Percentiles rank a stretch among this genome's conserved stretches.
These are phyloP conservation scores for Rotaria sp. DNA, from an alignment of 2,888 invertebrate genomes.

Conservation along the genomic window DNA sequence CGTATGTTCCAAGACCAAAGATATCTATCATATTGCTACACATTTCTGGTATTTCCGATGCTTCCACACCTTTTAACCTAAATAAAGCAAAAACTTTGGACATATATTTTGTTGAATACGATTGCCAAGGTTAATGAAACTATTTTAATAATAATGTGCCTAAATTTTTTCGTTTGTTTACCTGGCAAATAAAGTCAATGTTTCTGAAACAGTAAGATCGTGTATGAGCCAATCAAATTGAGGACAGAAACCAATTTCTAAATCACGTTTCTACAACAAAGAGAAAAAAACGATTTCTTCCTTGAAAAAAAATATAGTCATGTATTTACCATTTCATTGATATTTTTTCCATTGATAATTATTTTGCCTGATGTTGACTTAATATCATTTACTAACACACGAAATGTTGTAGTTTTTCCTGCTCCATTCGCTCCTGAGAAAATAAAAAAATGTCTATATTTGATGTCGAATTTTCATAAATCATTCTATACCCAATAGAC, in stretches of 20 bases:
- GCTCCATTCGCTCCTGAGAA: constrained; percentile 56
- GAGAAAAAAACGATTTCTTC: background rate
- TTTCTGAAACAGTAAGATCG: constrained; percentile 53
- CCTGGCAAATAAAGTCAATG: constrained; percentile 50
- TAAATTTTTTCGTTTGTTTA: background rate
- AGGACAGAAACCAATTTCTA: constrained; percentile 57
- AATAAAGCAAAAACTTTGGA: background rate
- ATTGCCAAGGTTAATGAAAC: too few relatives aligned
- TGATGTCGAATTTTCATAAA: background rate
- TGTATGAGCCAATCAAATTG: constrained; percentile 56
- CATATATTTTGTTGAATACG: too few relatives aligned
- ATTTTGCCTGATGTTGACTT: constrained; percentile 49
- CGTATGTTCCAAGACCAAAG: constrained; percentile 48
- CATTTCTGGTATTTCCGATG: constrained; percentile 45
- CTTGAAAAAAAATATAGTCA: too few relatives aligned
- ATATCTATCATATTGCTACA: constrained; percentile 46
- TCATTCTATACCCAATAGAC: constrained; percentile 61
- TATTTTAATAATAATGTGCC: background rate
- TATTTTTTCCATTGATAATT: constrained; percentile 46
- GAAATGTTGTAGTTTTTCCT: constrained; percentile 55
- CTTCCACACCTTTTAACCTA: constrained; percentile 50
- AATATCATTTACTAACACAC: constrained; percentile 54
- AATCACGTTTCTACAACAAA: constrained; percentile 28
- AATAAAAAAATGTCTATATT: constrained; percentile 46
- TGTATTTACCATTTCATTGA: constrained; percentile 21